Conservation (phyloP, 1,140 invertebrate species). For the Neodiprion fabricii region DNA sequence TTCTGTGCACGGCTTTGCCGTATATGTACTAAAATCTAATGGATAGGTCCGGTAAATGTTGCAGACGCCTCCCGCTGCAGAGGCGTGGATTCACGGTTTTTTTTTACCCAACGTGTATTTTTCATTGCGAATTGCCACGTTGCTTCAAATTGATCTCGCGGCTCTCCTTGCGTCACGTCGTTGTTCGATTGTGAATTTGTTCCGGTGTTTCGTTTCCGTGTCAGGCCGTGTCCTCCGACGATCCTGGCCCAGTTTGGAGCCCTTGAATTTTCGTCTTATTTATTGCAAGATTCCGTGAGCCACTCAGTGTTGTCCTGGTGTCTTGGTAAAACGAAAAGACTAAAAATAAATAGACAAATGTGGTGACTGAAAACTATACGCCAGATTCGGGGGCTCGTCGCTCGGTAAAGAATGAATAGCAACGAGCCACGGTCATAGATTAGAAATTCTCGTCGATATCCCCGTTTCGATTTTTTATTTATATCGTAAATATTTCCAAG, state of each 20-base stretch:
- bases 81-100: background rate
- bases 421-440: no score
- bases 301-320: background rate
- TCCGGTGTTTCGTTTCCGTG: slow-evolving; percentile 28
- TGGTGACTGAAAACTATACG: no score
- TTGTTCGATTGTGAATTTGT: background rate
- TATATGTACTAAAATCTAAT: slow-evolving; percentile 31
- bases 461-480: no score
- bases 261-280: slow-evolving; percentile 23
- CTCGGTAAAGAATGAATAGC: no score
- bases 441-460: no score
- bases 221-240: slow-evolving; percentile 37
- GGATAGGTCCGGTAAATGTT: background rate
- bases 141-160: slow-evolving; percentile 5
- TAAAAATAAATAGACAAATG: no score
- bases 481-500: no score
- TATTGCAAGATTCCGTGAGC: slow-evolving; percentile 34
- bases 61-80: background rate
- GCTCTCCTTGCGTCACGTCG: background rate
- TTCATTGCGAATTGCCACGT: background rate
- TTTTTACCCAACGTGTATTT: background rate
- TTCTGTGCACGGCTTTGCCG: slow-evolving; percentile 24
- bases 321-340: no score
- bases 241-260: slow-evolving; percentile 8
- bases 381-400: no score